Percentiles rank a stretch among this genome's conserved stretches.
Conservation (phyloP, 2,113 vertebrate species). For the Podiceps cristatus region DNA sequence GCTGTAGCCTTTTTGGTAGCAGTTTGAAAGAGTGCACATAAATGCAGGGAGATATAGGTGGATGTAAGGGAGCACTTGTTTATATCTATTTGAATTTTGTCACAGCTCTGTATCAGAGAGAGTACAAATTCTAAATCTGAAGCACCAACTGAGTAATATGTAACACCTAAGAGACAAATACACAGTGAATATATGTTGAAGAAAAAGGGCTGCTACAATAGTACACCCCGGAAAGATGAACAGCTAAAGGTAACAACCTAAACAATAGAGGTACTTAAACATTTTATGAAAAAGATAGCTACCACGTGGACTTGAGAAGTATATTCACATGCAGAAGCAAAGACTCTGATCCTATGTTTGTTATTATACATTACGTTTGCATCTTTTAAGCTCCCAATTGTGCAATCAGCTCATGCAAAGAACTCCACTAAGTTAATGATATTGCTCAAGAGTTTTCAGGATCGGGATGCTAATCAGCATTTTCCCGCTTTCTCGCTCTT, state of each 20-base stretch:
- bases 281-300: background rate
- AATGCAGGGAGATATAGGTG: background rate
- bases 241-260: background rate
- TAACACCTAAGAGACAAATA: background rate
- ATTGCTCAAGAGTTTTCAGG: background rate
- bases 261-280: background rate
- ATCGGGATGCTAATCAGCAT: background rate
- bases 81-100: background rate
- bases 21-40: background rate
- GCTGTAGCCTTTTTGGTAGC: background rate
- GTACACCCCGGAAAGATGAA: background rate
- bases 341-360: background rate
- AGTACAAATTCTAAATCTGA: background rate
- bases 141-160: background rate
- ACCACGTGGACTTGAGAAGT: background rate
- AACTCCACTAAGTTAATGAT: background rate
- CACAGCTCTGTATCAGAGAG: background rate
- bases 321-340: background rate
- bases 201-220: background rate
- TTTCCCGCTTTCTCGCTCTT: constrained; percentile 17
- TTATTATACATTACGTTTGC: background rate
- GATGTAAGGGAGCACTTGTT: background rate
- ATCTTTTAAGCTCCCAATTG: background rate
- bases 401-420: background rate
- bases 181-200: background rate